Conservation (phyloP, 2,797 vertebrate species). For the Gallirallus australis region DNA sequence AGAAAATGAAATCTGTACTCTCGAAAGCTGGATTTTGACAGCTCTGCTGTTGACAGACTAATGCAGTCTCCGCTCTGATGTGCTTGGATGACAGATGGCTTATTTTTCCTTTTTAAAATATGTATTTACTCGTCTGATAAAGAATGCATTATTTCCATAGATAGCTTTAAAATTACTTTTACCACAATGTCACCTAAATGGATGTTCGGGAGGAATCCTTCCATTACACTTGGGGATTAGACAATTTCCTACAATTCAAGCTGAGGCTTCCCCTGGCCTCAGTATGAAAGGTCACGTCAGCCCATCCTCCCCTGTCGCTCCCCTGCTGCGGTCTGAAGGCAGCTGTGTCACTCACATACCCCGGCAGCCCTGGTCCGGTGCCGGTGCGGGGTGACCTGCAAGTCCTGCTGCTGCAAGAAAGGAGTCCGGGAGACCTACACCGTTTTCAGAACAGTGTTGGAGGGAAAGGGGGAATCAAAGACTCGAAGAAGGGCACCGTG, state of each 20-base stretch:
- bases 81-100: background rate
- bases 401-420: background rate
- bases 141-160: background rate
- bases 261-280: background rate
- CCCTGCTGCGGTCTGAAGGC: background rate
- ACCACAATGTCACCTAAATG: background rate
- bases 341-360: background rate
- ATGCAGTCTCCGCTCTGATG: constrained; percentile 12
- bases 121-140: constrained; percentile 44
- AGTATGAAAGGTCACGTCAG: background rate
- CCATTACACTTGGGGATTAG: background rate
- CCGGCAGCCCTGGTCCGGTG: rapidly evolving
- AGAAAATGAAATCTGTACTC: constrained; percentile 42
- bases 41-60: constrained; percentile 51
- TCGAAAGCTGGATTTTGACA: constrained; percentile 45
- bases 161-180: constrained; percentile 3
- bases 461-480: background rate
- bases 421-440: background rate
- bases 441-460: background rate
- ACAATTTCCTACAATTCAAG: background rate
- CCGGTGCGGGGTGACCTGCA: background rate
- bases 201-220: background rate
- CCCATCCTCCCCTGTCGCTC: background rate
- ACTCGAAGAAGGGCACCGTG: background rate
- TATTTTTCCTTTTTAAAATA: constrained; percentile 54